Evolutionary conservation across 2,797 vertebrate genomes (phyloP).

Genomic region (Anguilla anguilla): DNA sequence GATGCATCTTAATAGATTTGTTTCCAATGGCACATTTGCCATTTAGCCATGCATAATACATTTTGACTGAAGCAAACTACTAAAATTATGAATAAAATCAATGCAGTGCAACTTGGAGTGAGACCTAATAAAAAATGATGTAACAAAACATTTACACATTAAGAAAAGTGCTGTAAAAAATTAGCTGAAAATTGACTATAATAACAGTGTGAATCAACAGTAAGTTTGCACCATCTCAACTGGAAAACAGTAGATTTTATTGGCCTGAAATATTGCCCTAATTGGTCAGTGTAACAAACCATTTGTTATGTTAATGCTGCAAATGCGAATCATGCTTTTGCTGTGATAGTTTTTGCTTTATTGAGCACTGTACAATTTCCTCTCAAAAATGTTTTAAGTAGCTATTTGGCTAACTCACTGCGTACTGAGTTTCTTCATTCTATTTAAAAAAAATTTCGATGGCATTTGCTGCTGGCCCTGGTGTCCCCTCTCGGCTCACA

Average conservation of each 20-base stretch:
- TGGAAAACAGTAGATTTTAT: neutral
- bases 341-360: too few species aligned
- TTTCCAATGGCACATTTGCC: neutral
- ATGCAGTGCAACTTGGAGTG: neutral
- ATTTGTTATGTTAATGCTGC: neutral
- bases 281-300: too few species aligned
- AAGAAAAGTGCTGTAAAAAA: neutral
- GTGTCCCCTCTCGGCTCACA: neutral
- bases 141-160: neutral
- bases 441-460: neutral
- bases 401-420: neutral
- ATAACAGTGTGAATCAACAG: neutral
- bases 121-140: neutral
- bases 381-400: neutral
- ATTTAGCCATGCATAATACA: neutral
- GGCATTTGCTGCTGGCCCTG: neutral
- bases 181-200: neutral
- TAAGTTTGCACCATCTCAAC: neutral
- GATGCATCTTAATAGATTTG: neutral
- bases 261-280: neutral
- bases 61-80: neutral
- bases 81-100: neutral
- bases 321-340: too few species aligned
- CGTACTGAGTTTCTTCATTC: neutral
- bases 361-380: neutral